phyloP scores from a whole-genome alignment of 2,888 invertebrate genomes.

The Callinectes sapidus region DNA sequence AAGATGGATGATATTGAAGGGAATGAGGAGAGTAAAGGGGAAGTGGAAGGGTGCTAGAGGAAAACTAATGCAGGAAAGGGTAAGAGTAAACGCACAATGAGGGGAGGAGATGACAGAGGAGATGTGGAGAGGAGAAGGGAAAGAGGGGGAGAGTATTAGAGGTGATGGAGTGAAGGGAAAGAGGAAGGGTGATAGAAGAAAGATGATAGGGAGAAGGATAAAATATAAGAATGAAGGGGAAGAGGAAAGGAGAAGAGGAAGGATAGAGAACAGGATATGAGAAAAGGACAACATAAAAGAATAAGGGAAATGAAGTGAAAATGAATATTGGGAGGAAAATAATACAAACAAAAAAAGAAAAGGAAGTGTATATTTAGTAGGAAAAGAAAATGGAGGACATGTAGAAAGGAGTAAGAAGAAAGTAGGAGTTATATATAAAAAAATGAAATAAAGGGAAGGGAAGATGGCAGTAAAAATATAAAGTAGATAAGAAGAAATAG shows the following conservation, averaged over 20 bases:
- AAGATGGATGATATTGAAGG: background rate
- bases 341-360: background rate
- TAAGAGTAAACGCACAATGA: background rate
- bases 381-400: too few species aligned
- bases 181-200: background rate
- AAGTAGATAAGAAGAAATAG: too few species aligned
- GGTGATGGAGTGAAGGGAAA: background rate
- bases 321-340: background rate
- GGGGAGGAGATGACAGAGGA: background rate
- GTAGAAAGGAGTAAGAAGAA: too few species aligned
- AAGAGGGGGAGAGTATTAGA: background rate
- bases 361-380: too few species aligned
- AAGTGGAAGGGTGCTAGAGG: conserved; percentile 23
- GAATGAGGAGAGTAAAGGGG: conserved; percentile 23
- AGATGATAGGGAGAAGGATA: background rate
- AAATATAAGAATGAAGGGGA: background rate
- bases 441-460: too few species aligned
- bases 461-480: too few species aligned
- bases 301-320: background rate
- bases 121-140: background rate
- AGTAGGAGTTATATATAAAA: too few species aligned
- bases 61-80: background rate
- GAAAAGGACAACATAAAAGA: background rate
- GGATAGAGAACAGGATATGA: background rate
- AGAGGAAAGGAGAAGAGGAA: background rate